Evolutionary conservation across 1,140 invertebrate species (phyloP), one percentile per base, ranked within the genome.

Genomic region (Delia radicum): DNA sequence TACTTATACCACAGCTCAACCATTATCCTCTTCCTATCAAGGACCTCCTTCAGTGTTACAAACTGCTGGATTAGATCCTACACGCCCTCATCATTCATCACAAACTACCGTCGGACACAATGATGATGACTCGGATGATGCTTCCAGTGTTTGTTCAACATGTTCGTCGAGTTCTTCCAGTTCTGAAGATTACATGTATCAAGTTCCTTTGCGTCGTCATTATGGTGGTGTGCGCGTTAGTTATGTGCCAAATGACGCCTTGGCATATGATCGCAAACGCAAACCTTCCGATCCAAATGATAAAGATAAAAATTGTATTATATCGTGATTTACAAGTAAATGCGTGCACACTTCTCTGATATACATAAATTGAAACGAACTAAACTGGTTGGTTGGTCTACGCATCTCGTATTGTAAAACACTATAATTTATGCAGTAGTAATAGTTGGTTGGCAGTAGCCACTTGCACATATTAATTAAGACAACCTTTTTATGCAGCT

Each of bases 181-280:
- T 75, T 94, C 94, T 13, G 94, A 94, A 48, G 94, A 94, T 62
- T 94, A 95, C 62, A 93, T 93, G 74, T 95, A 96, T 83, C 90
- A 94, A 55, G 83, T 96, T 63, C 94, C 94, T 5, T 91, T 93
- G 33, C 87, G 94, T 79, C 87, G 93, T 80, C 93, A 94, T 13
- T 96, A 95, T 83, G 94, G 94, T 33, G 94, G 94, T 67, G 94
- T 95, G 3, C 87, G 94, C 62, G 95, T 96, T 77, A 95, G 94
- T 10, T 96, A 96, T 87, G 94, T 96, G 76, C 94, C 94, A 77
- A 96, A 95, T 83, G 94, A 96, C 86, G 92, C 94, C 0, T 88
- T 96, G 18, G 94, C 94, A 13, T 93, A 92, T 80, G 93, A 93
- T 42, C 89, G 91, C 78, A 88, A 92, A 76, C 89, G 92, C 65